phyloP scores from a whole-genome alignment of 2,797 vertebrate species.

The Takifugu rubripes region DNA sequence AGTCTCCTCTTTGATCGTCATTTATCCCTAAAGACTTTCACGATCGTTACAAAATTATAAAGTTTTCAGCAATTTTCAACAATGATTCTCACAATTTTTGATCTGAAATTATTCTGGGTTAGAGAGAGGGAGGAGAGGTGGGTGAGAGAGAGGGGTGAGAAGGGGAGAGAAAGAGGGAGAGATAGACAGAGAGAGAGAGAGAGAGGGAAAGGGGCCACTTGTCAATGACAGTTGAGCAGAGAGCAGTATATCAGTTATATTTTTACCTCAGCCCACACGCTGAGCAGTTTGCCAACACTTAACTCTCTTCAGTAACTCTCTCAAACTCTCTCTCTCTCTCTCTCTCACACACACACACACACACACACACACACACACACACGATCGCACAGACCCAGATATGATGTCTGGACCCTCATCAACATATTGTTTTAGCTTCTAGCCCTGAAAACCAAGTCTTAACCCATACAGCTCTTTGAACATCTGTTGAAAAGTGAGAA shows the following conservation, averaged over 20 bases:
- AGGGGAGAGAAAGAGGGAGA: neutral
- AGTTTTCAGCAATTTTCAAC: slow-evolving; percentile 22
- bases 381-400: slow-evolving; percentile 36
- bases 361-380: slow-evolving; percentile 29
- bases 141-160: slow-evolving; percentile 14
- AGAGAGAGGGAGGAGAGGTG: slow-evolving; percentile 1
- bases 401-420: slow-evolving; percentile 9
- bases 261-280: slow-evolving; percentile 72
- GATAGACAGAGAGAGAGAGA: slow-evolving; percentile 17
- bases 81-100: slow-evolving; percentile 1
- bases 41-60: neutral
- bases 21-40: slow-evolving; percentile 33
- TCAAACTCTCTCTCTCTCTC: slow-evolving; percentile 13
- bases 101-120: slow-evolving; percentile 1
- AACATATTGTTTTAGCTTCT: neutral
- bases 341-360: slow-evolving; percentile 42
- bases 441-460: neutral
- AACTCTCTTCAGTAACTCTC: slow-evolving; percentile 62
- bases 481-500: slow-evolving; percentile 2
- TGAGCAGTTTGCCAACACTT: slow-evolving; percentile 68
- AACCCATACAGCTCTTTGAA: neutral
- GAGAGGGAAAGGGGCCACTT: slow-evolving; percentile 13
- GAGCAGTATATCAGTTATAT: slow-evolving; percentile 62
- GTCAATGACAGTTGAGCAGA: slow-evolving; percentile 60
- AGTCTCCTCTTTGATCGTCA: slow-evolving; percentile 23